Conservation (phyloP, 1,140 invertebrate species). For the Apis cerana region DNA sequence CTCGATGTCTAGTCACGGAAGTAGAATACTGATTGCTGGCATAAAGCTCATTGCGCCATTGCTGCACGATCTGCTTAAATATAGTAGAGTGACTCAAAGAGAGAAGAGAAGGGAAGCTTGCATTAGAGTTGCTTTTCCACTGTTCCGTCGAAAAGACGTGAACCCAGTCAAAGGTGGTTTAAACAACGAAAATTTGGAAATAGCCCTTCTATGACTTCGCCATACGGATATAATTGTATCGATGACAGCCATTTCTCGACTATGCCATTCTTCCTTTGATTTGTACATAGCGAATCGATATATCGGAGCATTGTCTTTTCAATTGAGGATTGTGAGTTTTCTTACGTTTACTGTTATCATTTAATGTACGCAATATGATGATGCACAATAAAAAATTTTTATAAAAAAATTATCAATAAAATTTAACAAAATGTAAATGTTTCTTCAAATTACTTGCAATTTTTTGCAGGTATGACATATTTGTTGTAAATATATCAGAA, state of each 20-base stretch:
- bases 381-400: too few species aligned
- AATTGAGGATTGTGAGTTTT: too few species aligned
- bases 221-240: neutral
- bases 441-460: too few species aligned
- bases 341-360: too few species aligned
- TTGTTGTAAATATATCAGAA: too few species aligned
- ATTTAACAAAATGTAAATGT: too few species aligned
- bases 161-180: conserved; percentile 16
- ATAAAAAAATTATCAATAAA: too few species aligned
- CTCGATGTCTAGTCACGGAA: conserved; percentile 53
- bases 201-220: neutral
- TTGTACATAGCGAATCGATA: neutral
- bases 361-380: too few species aligned
- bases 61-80: conserved; percentile 49
- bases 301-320: too few species aligned
- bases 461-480: too few species aligned
- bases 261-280: neutral
- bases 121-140: neutral
- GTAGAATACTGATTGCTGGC: conserved; percentile 56
- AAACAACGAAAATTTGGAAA: conserved; percentile 23
- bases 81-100: neutral
- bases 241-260: neutral
- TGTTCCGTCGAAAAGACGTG: neutral
- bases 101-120: neutral
- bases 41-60: conserved; percentile 54